Base-by-base conservation (phyloP, 2,113 vertebrate genomes). In the Ochotona curzoniae region DNA sequence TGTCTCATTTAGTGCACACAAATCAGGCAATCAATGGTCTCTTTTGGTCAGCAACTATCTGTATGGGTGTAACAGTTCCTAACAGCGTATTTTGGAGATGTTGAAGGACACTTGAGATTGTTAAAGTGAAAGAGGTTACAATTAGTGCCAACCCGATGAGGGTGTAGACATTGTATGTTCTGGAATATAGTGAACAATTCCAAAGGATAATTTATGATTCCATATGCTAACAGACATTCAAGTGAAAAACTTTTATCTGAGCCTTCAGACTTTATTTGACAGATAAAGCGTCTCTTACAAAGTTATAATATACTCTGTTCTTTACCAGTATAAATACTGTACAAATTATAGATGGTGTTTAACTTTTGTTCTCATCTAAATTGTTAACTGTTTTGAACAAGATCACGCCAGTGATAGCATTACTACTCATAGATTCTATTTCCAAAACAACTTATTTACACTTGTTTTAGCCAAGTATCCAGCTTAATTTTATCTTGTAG, bases 41-140 rank as follows among this genome's bases (percentile, higher is more conserved):
- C 30, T 26, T 79, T 64, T 83, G 44, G 60, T 87, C 44, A 71
- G 2, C 7, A 23, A 60, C 17, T 51, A 26, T 89, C 75, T 93
- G 47, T 26, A 80, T 25, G 30, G 8, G 9, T 76, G 17, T 47
- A 64, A 32, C n/a, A 3, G 23, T 66, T 88, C 26, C 74, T 71
- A 15, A 61, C 25, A 74, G 49, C 75, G 25, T 63, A 38, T 76
- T 94, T 88, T 93, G 47, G 75, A 91, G 94, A 87, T 78, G 38
- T 35, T 35, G 26, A 44, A 73, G 64, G 70, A 9, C 60, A 57
- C 32, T 88, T 69, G 67, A 92, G 75, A 74, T 54, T 38, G 14
- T 79, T 79, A 35, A 25, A 75, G 35, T 71, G 60, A 91, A 80
- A 84, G n/a, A 51, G 32, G 17, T 64, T 75, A 47, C 74, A 63